phyloP scores from a whole-genome alignment of 2,888 invertebrate genomes.

The Drosophila niveifrons region DNA sequence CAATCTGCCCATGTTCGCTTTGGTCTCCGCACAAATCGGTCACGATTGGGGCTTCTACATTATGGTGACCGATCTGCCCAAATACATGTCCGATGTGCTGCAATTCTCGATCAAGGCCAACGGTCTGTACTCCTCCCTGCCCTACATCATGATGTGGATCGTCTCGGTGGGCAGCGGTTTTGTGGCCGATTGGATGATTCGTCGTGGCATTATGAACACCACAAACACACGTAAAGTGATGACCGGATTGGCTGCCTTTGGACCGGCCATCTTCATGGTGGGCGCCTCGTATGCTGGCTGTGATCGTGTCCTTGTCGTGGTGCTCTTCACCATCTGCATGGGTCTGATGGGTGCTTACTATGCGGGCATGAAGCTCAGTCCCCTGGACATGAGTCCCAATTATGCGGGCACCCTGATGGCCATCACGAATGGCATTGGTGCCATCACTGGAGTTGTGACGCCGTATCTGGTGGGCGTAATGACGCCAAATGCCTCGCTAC shows the following conservation, averaged over 20 bases:
- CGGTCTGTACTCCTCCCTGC: slow-evolving; percentile 87
- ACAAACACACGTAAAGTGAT: slow-evolving; percentile 86
- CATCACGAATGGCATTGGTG: slow-evolving; percentile 90
- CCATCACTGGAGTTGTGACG: slow-evolving; percentile 90
- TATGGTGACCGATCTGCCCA: slow-evolving; percentile 89
- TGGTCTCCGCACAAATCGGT: slow-evolving; percentile 90
- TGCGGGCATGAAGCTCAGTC: slow-evolving; percentile 90
- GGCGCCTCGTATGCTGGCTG: slow-evolving; percentile 90
- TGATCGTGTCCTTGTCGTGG: slow-evolving; percentile 87
- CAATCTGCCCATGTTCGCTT: slow-evolving; percentile 90
- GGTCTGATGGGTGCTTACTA: slow-evolving; percentile 90
- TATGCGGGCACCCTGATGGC: slow-evolving; percentile 89
- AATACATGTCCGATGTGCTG: slow-evolving; percentile 88
- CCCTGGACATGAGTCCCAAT: slow-evolving; percentile 89
- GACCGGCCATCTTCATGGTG: slow-evolving; percentile 89
- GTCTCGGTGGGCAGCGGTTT: slow-evolving; percentile 88
- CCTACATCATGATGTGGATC: slow-evolving; percentile 88
- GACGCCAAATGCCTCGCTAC: slow-evolving; percentile 88
- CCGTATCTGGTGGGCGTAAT: slow-evolving; percentile 89
- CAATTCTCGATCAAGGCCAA: slow-evolving; percentile 88
- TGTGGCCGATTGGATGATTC: slow-evolving; percentile 89
- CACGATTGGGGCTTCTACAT: slow-evolving; percentile 90
- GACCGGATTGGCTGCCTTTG: slow-evolving; percentile 89
- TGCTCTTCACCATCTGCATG: slow-evolving; percentile 89
- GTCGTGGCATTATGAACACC: slow-evolving; percentile 86